phyloP scores from a whole-genome alignment of 2,113 vertebrate genomes.

The Cavia aperea region DNA sequence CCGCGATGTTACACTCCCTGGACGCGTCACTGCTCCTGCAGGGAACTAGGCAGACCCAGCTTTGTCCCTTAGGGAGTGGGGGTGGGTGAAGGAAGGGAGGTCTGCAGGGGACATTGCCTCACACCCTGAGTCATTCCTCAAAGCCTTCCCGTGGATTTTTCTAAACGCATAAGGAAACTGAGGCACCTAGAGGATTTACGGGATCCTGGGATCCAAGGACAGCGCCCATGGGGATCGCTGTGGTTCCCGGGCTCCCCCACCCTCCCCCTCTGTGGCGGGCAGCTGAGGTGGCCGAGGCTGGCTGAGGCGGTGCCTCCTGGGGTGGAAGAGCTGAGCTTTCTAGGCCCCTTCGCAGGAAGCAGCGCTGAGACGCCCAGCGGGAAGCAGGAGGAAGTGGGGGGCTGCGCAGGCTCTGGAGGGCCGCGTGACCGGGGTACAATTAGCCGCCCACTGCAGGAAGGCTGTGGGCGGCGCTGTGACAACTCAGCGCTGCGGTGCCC shows the following conservation, averaged over 20 bases:
- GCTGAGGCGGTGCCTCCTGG: neutral
- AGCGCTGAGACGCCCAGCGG: accelerated
- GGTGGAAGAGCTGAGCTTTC: neutral
- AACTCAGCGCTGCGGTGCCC: neutral
- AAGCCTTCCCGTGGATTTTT: neutral
- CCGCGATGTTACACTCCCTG: slow-evolving; percentile 5
- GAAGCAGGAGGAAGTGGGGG: neutral
- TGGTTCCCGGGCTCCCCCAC: no score
- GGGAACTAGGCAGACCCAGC: neutral
- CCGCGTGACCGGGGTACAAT: neutral
- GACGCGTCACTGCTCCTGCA: neutral
- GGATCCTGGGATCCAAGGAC: neutral
- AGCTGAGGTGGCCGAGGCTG: accelerated
- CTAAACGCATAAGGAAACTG: neutral
- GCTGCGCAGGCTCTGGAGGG: neutral
- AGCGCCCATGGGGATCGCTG: neutral
- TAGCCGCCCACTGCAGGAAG: neutral
- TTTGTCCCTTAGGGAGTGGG: neutral
- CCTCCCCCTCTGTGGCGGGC: neutral
- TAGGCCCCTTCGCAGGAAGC: neutral
- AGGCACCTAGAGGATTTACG: neutral
- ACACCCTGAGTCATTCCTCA: neutral
- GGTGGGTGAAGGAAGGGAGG: neutral
- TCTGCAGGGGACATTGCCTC: neutral
- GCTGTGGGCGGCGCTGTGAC: neutral